A percentile compares a stretch with the other conserved stretches of the same genome.
Evolutionary conservation across 2,888 invertebrate genomes (phyloP).

Genomic region (Strigamia maritima): DNA sequence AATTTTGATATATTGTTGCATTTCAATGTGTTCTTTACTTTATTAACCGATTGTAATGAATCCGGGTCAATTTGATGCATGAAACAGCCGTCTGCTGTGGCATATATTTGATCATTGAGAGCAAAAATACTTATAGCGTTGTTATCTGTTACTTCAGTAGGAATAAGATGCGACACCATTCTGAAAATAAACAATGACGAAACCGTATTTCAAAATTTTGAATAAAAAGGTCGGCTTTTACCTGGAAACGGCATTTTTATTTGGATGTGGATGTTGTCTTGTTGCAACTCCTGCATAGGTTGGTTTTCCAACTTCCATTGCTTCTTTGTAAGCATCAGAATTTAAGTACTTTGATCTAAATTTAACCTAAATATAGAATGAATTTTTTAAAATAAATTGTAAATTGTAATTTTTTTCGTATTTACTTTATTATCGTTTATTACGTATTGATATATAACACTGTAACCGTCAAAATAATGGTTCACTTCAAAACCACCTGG

Average conservation of each 20-base stretch:
- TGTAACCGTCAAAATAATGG: background rate
- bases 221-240: too few relatives aligned
- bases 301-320: conserved; percentile 52
- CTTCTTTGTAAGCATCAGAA: conserved; percentile 54
- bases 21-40: background rate
- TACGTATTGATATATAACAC: background rate
- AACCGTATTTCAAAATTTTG: too few relatives aligned
- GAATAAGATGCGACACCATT: background rate
- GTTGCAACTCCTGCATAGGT: background rate
- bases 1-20: background rate
- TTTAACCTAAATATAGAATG: conserved; percentile 45
- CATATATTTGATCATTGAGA: background rate
- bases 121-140: background rate
- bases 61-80: background rate
- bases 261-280: background rate
- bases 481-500: background rate
- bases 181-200: too few relatives aligned
- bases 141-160: background rate
- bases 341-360: conserved; percentile 51
- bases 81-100: background rate
- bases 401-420: background rate
- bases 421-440: background rate
- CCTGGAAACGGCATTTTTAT: background rate
- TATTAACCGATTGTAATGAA: background rate
- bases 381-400: background rate